Percentiles rank a stretch among this genome's conserved stretches.
These are phyloP conservation scores for Drosophila neutralis DNA, from an alignment of 2,888 invertebrate genomes.

Conservation along the genomic window DNA sequence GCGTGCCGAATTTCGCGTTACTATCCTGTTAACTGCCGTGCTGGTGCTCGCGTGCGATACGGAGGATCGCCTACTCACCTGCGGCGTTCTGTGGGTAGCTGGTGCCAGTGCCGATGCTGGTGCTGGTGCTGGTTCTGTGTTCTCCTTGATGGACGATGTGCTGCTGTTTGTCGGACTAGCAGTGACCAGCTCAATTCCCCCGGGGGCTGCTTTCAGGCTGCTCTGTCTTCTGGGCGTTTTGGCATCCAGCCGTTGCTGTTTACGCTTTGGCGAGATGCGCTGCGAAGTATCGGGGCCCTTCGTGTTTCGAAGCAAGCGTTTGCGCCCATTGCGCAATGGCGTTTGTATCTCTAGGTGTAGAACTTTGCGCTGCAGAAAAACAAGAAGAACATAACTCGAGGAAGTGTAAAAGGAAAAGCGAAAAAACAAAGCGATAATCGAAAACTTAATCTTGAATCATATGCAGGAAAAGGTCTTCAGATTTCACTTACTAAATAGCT, in stretches of 20 bases:
- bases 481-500: not conserved
- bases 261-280: slow-evolving; percentile 64
- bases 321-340: slow-evolving; percentile 78
- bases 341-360: slow-evolving; percentile 61
- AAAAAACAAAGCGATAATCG: slow-evolving; percentile 8
- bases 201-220: not conserved
- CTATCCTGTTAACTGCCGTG: slow-evolving; percentile 39
- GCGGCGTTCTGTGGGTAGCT: slow-evolving; percentile 6
- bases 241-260: slow-evolving; percentile 66
- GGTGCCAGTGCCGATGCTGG: slow-evolving; percentile 31
- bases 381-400: slow-evolving; percentile 5
- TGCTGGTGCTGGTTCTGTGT: slow-evolving; percentile 37
- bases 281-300: slow-evolving; percentile 32
- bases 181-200: slow-evolving; percentile 22
- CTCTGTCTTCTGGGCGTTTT: slow-evolving; percentile 13
- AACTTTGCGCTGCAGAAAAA: slow-evolving; percentile 46
- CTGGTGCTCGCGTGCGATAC: slow-evolving; percentile 1
- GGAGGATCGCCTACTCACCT: slow-evolving; percentile 4
- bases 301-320: slow-evolving; percentile 65
- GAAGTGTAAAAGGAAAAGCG: slow-evolving; percentile 13
- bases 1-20: slow-evolving; percentile 73
- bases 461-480: too few species aligned
- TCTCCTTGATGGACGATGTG: slow-evolving; percentile 65
- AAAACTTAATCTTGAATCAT: slow-evolving; percentile 1
- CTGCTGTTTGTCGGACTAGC: slow-evolving; percentile 70